Base-by-base conservation (phyloP, 1,140 invertebrate genomes). In the Cardiocondyla obscurior region DNA sequence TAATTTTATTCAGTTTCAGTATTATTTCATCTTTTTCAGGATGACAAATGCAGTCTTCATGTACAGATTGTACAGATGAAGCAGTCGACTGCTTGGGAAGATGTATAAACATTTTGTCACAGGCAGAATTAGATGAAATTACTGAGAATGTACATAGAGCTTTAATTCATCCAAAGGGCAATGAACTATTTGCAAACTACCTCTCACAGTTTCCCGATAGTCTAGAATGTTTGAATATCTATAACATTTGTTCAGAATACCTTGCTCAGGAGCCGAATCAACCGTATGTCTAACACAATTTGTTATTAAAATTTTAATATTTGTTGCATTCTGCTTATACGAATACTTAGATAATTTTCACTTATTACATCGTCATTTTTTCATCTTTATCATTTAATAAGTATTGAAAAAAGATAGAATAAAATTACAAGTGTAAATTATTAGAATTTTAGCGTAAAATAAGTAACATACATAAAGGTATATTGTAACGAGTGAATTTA, bases 41-140 rank as follows among this genome's bases (percentile, higher is more conserved):
- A 64, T 51, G 33, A 74, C 83, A 33, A 7, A 89, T 89, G 86
- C 84, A 90, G 62, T 49, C 83, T 25, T 60, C 85, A 14, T 76
- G 58, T 22, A 14, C 83, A 14, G 73, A 19, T n/a, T n/a, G n/a
- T n/a, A 10, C 69, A 53, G 70, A 51, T 30, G 6, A 74, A n/a
- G n/a, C n/a, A n/a, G n/a, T 92, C 46, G 89, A 89, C 0, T 92
- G 90, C 55, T 88, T 92, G 28, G 90, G 88, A 60, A 92, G 92
- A 72, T 92, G 91, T 65, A 87, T 81, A 7, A 86, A 74, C 46
- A 90, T 88, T 8, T 57, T 93, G 8, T 88, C 49, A 7, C 2
- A 3, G 8, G 73, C 89, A 7, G 88, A 92, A 53, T 55, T 92
- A 14, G 83, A 92, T 57, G 16, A 49, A 3, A 86, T 92, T 10